Base-by-base conservation (phyloP, 2,888 invertebrate species). In the Drepana falcataria region DNA sequence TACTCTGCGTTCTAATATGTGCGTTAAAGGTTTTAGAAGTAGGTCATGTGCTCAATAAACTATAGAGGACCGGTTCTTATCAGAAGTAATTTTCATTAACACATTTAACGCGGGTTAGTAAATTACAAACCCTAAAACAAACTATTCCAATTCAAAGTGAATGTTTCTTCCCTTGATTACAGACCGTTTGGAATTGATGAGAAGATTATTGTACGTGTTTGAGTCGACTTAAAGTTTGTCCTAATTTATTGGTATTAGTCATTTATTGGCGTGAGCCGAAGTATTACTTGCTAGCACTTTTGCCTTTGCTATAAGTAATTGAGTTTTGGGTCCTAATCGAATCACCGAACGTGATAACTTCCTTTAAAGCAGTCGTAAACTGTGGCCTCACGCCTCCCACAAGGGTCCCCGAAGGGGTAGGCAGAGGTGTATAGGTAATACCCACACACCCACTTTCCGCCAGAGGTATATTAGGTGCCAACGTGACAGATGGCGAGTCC, bases 101-200 rank as follows among this genome's bases (percentile, higher is more conserved):
- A 68, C 64, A 68, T 67, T 69, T 71, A 70, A 71, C 67, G 73
- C 65, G 69, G 66, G 69, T 73, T 71, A 68, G 67, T 73, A 65
- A 77, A 71, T 74, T 73, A 73, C 69, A 58, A 65, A 66, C 63
- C 65, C 65, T 64, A 48, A 56, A 68, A 68, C 65, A 55, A 81
- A 81, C 79, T 79, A 79, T 80, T 80, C 68, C 76, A 81, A 81
- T 81, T 81, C 73, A 66, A 72, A 68, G 65, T 68, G 68, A 73
- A 76, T 73, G 72, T 72, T 77, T 72, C 77, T 76, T 68, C 73
- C 73, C 70, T 71, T 73, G 75, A 77, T 79, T 70, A 75, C 65
- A 64, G 64, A 67, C 60, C 53, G 62, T 60, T 65, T 62, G 57
- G 57, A 68, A 73, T 70, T 68, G 68, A 74, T 73, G 66, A 55